A percentile compares a stretch with the other conserved stretches of the same genome.
These are phyloP conservation scores for Drosophila longiperda DNA, from an alignment of 2,888 invertebrate species.

Conservation along the genomic window DNA sequence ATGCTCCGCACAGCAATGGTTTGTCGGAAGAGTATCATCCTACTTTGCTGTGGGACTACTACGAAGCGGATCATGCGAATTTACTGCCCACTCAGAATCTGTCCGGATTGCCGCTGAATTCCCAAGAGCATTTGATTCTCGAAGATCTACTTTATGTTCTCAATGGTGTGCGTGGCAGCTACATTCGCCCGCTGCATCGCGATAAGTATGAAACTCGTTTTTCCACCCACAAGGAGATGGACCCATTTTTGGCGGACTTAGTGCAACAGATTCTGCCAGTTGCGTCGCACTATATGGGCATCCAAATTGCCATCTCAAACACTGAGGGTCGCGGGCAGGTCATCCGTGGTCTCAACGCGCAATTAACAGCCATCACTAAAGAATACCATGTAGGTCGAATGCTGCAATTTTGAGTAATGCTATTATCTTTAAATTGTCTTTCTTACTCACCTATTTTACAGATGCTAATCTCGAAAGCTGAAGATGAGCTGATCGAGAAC, in stretches of 20 bases:
- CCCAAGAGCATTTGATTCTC: conserved; percentile 93
- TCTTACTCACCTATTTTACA: conserved; percentile 29
- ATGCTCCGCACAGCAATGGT: conserved; percentile 2
- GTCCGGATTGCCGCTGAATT: conserved; percentile 87
- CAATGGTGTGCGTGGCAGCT: conserved; percentile 90
- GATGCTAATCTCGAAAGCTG: conserved; percentile 91
- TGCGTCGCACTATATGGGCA: conserved; percentile 94
- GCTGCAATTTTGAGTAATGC: neutral
- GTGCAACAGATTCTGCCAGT: conserved; percentile 90
- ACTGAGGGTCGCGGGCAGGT: conserved; percentile 91
- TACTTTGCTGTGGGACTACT: conserved; percentile 80
- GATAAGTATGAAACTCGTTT: conserved; percentile 87
- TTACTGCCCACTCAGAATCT: conserved; percentile 68
- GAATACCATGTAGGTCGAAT: conserved; percentile 90
- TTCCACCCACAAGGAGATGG: conserved; percentile 89
- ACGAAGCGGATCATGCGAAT: conserved; percentile 69
- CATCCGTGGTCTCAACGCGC: conserved; percentile 94
- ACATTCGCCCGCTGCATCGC: conserved; percentile 86
- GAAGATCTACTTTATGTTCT: conserved; percentile 93
- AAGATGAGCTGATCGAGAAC: conserved; percentile 90
- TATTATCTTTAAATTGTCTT: neutral
- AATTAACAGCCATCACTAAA: conserved; percentile 91
- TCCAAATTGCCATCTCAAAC: conserved; percentile 90
- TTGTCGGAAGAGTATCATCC: conserved; percentile 64
- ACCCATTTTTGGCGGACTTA: conserved; percentile 87